Evolutionary conservation across 2,888 invertebrate species (phyloP).

Genomic region (Platycheirus albimanus): DNA sequence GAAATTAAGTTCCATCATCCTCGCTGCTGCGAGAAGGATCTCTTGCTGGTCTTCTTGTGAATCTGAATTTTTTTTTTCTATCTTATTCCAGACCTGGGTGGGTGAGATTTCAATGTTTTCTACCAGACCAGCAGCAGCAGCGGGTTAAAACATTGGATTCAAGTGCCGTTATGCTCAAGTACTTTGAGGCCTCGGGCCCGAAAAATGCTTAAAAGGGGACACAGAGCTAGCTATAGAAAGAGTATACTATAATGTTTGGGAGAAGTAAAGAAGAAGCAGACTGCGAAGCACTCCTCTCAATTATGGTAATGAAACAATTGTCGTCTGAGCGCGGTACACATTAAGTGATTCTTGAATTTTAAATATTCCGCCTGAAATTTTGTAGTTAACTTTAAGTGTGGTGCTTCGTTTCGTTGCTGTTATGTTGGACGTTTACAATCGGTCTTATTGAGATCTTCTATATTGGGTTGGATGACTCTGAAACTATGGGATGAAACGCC

Average conservation of each 20-base stretch:
- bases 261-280: conserved; percentile 45
- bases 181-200: conserved; percentile 58
- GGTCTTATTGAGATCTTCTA: background rate
- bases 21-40: conserved; percentile 58
- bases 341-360: conserved; percentile 76
- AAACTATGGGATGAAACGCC: background rate
- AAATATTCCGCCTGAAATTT: conserved; percentile 66
- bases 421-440: background rate
- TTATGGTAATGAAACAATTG: conserved; percentile 77
- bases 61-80: conserved; percentile 17
- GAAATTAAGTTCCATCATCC: conserved; percentile 74
- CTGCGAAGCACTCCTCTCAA: conserved; percentile 75
- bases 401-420: conserved; percentile 5
- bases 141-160: conserved; percentile 68
- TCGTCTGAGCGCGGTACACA: conserved; percentile 74
- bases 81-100: conserved; percentile 46
- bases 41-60: conserved; percentile 20
- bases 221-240: conserved; percentile 1
- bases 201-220: conserved; percentile 53
- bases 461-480: conserved; percentile 42
- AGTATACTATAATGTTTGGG: background rate
- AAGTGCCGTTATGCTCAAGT: conserved; percentile 70
- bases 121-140: conserved; percentile 7
- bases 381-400: conserved; percentile 46
- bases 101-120: conserved; percentile 65